Evolutionary conservation across 1,140 invertebrate genomes (phyloP), one percentile per base, ranked within the genome.

Genomic region (Caerostris extrusa): DNA sequence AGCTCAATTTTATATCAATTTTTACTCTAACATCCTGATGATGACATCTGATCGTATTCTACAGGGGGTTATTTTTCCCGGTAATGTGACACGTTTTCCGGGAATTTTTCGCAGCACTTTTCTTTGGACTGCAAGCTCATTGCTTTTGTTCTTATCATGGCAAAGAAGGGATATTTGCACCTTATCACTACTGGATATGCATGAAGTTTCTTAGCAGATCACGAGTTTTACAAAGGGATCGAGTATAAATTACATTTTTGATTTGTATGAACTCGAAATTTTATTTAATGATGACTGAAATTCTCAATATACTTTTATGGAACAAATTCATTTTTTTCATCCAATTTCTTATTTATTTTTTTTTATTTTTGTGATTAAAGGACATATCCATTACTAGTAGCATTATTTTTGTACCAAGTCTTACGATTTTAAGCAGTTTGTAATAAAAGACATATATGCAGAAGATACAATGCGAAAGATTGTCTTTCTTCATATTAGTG

Each of bases 21-120:
- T 77, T 77, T 77, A 77, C 10, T 53, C 71, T 14, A 12, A 77
- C 71, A 77, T 34, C 71, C 19, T 77, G 71, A 50, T 77, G 71
- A 77, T 53, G 71, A 77, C 71, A 53, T 77, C 71, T 77, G 71
- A 77, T 77, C 71, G 34, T 77, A 77, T 77, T 77, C 71, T 77
- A 50, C 53, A 4, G 34, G 34, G 34, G 34, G 71, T 77, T 10
- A 34, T 34, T 77, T 77, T 53, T 77, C 34, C 67, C 71, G 2
- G 71, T 77, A 77, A 77, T 77, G 34, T 12, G 71, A 77, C 71
- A 77, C 71, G 19, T 77, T 77, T 12, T 77, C 53, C 71, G n/a
- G 34, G 34, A 34, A 5, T 50, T 77, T 77, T 77, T 77, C 53
- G 3, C 50, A 50, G 53, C 34, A 12, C 12, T 77, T 77, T 77